Evolutionary conservation across 1,140 invertebrate species (phyloP).

Genomic region (Onthophagus taurus): DNA sequence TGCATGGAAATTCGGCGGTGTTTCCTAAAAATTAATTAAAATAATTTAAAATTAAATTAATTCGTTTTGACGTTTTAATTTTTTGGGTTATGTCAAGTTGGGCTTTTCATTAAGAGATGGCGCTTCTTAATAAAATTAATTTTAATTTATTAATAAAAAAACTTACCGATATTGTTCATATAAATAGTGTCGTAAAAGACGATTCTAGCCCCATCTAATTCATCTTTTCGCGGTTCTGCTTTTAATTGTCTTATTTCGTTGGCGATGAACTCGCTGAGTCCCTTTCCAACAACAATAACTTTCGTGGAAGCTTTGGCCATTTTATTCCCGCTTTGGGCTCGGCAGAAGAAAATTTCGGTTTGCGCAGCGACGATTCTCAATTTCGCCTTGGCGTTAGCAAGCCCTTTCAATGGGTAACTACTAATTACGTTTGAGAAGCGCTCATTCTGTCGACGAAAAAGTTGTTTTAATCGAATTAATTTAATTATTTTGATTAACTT

Average conservation of each 20-base stretch:
- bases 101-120: no score
- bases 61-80: background rate
- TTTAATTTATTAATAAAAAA: slow-evolving; percentile 8
- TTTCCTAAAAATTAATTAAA: slow-evolving; percentile 38
- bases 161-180: slow-evolving; percentile 42
- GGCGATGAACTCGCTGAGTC: background rate
- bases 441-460: slow-evolving; percentile 28
- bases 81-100: background rate
- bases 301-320: slow-evolving; percentile 44
- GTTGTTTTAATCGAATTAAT: background rate
- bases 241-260: background rate
- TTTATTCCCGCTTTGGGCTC: slow-evolving; percentile 53
- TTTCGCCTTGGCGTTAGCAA: slow-evolving; percentile 53
- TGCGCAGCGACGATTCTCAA: slow-evolving; percentile 51
- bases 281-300: slow-evolving; percentile 35
- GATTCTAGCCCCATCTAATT: slow-evolving; percentile 37
- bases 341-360: slow-evolving; percentile 56
- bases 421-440: slow-evolving; percentile 43
- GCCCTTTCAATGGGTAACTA: slow-evolving; percentile 40
- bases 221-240: background rate
- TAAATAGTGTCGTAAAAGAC: slow-evolving; percentile 43
- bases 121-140: slow-evolving; percentile 7
- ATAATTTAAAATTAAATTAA: slow-evolving; percentile 8
- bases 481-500: slow-evolving; percentile 8
- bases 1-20: slow-evolving; percentile 59